A percentile compares a stretch with the other conserved stretches of the same genome.
Evolutionary conservation across 2,113 vertebrate genomes (phyloP).

Genomic region (Amblyornis subalaris): DNA sequence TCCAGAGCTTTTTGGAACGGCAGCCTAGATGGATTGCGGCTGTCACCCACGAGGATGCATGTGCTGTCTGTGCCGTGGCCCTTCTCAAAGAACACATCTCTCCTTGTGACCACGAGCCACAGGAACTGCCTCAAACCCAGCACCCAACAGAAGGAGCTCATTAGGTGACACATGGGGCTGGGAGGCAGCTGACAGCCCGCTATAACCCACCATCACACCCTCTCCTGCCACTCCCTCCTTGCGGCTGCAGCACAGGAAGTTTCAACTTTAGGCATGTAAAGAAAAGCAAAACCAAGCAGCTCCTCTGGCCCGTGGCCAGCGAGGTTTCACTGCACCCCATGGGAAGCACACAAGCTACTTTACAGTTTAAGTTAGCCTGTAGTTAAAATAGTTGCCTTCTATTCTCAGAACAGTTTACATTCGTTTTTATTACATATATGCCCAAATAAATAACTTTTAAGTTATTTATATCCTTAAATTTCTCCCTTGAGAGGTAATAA

Average conservation of each 20-base stretch:
- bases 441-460: neutral
- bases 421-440: neutral
- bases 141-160: neutral
- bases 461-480: conserved; percentile 23
- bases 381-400: conserved; percentile 21
- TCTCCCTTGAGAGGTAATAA: conserved; percentile 36
- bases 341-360: neutral
- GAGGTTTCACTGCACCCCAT: neutral
- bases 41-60: accelerated
- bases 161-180: neutral
- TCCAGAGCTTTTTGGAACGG: neutral
- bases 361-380: neutral
- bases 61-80: accelerated
- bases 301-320: neutral
- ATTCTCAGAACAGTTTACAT: neutral
- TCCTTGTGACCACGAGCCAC: neutral
- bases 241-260: neutral
- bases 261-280: neutral
- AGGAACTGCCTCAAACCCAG: neutral
- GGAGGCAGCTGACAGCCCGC: neutral
- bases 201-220: neutral
- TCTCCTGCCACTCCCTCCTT: neutral
- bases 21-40: neutral
- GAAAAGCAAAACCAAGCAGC: neutral
- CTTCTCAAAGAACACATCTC: neutral